These are phyloP conservation scores for Mus pahari DNA, from an alignment of 2,113 vertebrate species.

Conservation along the genomic window DNA sequence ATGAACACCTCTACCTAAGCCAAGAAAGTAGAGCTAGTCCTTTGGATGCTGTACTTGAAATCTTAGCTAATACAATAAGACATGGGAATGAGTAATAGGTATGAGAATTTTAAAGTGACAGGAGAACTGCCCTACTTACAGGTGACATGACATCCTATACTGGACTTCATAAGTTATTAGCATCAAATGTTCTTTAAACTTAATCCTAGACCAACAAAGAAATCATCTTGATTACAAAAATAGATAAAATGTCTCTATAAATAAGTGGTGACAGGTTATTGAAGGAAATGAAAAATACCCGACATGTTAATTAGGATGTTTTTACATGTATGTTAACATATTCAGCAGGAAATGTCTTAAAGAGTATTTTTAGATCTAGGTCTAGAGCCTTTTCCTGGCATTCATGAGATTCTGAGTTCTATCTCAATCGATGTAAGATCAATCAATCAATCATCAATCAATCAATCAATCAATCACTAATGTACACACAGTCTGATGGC, in stretches of 20 bases:
- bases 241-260: not conserved
- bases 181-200: not conserved
- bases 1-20: not conserved
- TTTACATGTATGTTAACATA: conserved; percentile 5
- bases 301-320: not conserved
- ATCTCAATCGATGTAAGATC: not conserved
- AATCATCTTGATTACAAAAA: conserved; percentile 28
- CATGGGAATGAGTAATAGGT: not conserved
- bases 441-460: not conserved
- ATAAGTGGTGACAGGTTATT: not conserved
- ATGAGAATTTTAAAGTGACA: conserved; percentile 41
- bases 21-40: not conserved
- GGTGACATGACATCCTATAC: not conserved
- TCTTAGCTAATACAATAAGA: not conserved
- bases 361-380: not conserved
- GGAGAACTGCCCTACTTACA: not conserved
- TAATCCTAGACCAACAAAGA: not conserved
- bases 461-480: not conserved
- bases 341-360: not conserved
- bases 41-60: not conserved
- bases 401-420: not conserved
- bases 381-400: not conserved
- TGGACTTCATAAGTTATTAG: conserved; percentile 6
- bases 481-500: not conserved
- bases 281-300: not conserved